Percentiles rank a stretch among this genome's conserved stretches.
These are phyloP conservation scores for Anguilla marmorata DNA, from an alignment of 2,797 vertebrate genomes.

Conservation along the genomic window DNA sequence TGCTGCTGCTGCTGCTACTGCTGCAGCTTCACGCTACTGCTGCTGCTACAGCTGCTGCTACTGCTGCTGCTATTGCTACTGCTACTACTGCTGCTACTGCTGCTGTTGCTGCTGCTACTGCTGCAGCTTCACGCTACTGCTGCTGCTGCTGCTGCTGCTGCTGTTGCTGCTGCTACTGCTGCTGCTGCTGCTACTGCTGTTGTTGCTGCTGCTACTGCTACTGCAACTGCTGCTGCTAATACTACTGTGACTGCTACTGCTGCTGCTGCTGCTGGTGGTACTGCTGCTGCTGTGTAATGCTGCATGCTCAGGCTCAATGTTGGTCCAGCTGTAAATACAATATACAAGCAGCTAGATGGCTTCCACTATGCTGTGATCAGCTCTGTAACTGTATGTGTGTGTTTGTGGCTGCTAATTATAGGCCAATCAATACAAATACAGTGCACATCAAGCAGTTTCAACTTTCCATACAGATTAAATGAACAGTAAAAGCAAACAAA, in stretches of 20 bases:
- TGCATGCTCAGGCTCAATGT: neutral
- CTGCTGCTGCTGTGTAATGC: neutral
- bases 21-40: neutral
- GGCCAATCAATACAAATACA: neutral
- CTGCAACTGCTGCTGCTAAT: neutral
- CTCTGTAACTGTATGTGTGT: neutral
- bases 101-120: neutral
- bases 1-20: neutral
- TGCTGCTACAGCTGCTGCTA: too few relatives aligned
- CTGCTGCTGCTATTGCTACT: too few relatives aligned
- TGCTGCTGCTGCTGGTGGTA: neutral
- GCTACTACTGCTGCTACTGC: too few relatives aligned
- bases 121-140: too few relatives aligned
- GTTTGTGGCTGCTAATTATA: neutral
- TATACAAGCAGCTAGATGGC: neutral
- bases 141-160: neutral
- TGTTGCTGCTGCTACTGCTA: neutral
- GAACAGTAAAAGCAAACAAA: neutral
- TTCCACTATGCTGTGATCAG: neutral
- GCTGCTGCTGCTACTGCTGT: too few relatives aligned
- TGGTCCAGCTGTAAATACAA: neutral
- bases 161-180: neutral
- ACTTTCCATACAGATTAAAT: neutral
- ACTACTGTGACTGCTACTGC: neutral
- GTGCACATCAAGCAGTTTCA: neutral